Percentiles rank a stretch among this genome's conserved stretches.
Evolutionary conservation across 2,888 invertebrate genomes (phyloP).

Genomic region (Epinotia demarniana): DNA sequence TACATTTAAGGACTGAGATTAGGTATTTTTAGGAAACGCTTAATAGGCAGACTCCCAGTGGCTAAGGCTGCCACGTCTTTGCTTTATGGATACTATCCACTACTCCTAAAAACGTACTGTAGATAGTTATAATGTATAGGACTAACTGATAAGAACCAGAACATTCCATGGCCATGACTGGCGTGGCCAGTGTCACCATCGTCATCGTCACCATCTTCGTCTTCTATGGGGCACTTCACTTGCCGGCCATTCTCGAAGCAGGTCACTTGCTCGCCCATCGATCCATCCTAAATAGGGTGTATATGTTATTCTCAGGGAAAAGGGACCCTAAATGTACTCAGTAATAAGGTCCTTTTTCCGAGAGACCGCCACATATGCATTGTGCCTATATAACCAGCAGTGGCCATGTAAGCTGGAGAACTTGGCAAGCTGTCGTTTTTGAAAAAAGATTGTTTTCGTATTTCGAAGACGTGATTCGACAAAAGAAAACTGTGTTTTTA

Average conservation of each 20-base stretch:
- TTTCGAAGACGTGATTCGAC: too few species aligned
- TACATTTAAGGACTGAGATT: too few species aligned
- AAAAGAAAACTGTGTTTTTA: too few species aligned
- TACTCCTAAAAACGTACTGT: too few species aligned
- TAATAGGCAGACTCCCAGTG: too few species aligned
- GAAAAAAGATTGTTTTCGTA: too few species aligned
- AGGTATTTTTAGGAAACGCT: too few species aligned
- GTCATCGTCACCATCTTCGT: not conserved
- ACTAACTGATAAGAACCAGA: slow-evolving; percentile 21
- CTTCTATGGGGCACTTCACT: slow-evolving; percentile 58
- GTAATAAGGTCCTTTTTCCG: not conserved
- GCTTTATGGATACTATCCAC: too few species aligned
- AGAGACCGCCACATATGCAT: not conserved
- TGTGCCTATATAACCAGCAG: too few species aligned
- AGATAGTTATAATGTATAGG: not conserved
- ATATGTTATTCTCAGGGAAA: not conserved
- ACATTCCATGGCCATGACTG: slow-evolving; percentile 4
- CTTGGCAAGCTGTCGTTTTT: too few species aligned
- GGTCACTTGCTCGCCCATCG: slow-evolving; percentile 59
- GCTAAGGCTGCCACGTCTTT: too few species aligned
- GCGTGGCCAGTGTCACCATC: not conserved
- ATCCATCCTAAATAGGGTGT: slow-evolving; percentile 64
- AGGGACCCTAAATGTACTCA: not conserved
- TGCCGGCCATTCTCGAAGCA: slow-evolving; percentile 64
- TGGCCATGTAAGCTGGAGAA: too few species aligned